phyloP scores from a whole-genome alignment of 2,113 vertebrate species.

The Pionites leucogaster region DNA sequence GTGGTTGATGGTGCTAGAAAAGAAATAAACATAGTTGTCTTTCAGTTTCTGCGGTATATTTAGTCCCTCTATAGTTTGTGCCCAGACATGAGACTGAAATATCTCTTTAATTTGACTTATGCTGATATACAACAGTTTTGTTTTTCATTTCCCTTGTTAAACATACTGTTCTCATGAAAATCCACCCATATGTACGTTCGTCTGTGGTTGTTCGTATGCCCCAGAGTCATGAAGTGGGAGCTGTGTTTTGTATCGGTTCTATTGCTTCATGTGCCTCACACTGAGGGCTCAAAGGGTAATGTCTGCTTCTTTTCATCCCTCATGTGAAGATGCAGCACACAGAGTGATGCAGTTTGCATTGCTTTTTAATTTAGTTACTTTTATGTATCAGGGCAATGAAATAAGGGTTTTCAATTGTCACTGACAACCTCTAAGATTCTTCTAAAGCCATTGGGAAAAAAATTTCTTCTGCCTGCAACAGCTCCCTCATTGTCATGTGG shows the following conservation, averaged over 20 bases:
- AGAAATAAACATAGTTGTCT: background rate
- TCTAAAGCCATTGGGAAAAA: background rate
- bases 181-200: background rate
- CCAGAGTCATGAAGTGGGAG: background rate
- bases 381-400: background rate
- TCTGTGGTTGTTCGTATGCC: background rate
- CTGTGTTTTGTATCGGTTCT: background rate
- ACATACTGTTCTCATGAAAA: background rate
- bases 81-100: background rate
- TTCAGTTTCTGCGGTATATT: background rate
- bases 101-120: background rate
- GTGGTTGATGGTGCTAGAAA: background rate
- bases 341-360: background rate
- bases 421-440: background rate
- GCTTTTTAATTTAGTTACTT: background rate
- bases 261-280: background rate
- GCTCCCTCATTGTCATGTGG: background rate
- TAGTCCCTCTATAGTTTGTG: background rate
- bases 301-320: background rate
- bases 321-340: fast-evolving
- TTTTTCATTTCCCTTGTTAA: background rate
- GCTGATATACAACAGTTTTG: background rate
- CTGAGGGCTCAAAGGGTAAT: background rate
- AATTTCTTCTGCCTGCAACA: background rate
- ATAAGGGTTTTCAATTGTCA: background rate